Base-by-base conservation (phyloP, 2,113 vertebrate species). In the Pachypanchax playfairii region DNA sequence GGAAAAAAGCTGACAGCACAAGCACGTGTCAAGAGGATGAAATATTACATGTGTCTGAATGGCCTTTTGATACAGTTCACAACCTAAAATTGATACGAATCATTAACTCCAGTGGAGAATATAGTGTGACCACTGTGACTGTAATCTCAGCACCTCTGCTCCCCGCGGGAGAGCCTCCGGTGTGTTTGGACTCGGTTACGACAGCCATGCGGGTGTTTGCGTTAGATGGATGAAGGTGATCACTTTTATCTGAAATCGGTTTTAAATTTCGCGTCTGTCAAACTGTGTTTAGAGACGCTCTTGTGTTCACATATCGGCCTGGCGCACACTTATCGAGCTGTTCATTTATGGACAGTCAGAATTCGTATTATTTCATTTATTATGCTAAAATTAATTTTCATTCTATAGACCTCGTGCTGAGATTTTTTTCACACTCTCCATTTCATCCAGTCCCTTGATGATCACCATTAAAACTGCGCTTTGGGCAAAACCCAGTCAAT, bases 401-500 rank as follows among this genome's bases (percentile, higher is more conserved):
- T n/a, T n/a, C n/a, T n/a, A n/a, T n/a, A n/a, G n/a, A n/a, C n/a
- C n/a, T n/a, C n/a, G n/a, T n/a, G n/a, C n/a, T n/a, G n/a, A n/a
- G n/a, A n/a, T n/a, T n/a, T n/a, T n/a, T n/a, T n/a, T 64, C 61
- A 56, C 46, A 66, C 65, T 39, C 25, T 70, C n/a, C 20, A 55
- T 31, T 20, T 46, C 14, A 14, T 62, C 52, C 25, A 60, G 70
- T 87, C 85, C 79, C 77, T 28, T 62, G 79, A 55, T 48, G 72
- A 82, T 83, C 65, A 59, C 55, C 77, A 80, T 73, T 80, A 79
- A 77, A 80, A 54, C 67, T 76, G 44, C 38, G 82, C 86, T 85
- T 66, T 57, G 28, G 85, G 85, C 84, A 56, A 77, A 85, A 81
- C 73, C 79, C 55, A 48, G 78, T 85, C 76, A 78, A 71, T 89